Base-by-base conservation (phyloP, 30 jellyfish, hydroid and myxozoan species). In the Turritopsis rubra region DNA sequence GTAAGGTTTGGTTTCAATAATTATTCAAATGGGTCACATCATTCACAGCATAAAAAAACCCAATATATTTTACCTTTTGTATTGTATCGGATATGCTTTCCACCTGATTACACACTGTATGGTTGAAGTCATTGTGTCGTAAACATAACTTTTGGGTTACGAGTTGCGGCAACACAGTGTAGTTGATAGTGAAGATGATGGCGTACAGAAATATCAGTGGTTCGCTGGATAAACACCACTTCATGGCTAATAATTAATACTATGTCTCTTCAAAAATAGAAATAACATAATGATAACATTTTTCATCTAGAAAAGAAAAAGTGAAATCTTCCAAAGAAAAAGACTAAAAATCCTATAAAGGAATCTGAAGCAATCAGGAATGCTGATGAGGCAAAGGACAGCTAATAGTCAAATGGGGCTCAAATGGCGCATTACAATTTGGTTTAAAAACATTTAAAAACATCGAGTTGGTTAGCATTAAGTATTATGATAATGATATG, bases 141-240 rank as follows among this genome's bases (percentile, higher is more conserved):
- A 53, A 76, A 83, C 98, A 92, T 24, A 86, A 75, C 74, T 92
- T 92, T 65, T 88, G 66, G 28, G 88, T 23, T 1, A 92, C 91
- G 29, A 92, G 88, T 74, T 92, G 98, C 17, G 98, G 98, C 17
- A 92, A 66, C 3, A 81, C 89, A 22, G 86, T 82, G 68, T 89
- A 88, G 66, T 92, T 86, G 20, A 85, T 85, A 22, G 96, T 80
- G 79, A 7, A 92, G 17, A 92, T 77, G n/a, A 92, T 65, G 28
- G 94, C 84, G 81, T 84, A 87, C 53, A 92, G 53, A 7, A 92
- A 60, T 19, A 92, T 86, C 26, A 74, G 87, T 72, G 96, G 96
- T 79, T 92, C 98, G 25, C 96, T 78, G 18, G 98, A 89, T 9
- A 90, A 52, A 66, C 7, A 25, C 29, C 29, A 66, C 29, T 66